Conservation (phyloP, 30 jellyfish, hydroid and myxozoan genomes). For the Turritopsis rubra region DNA sequence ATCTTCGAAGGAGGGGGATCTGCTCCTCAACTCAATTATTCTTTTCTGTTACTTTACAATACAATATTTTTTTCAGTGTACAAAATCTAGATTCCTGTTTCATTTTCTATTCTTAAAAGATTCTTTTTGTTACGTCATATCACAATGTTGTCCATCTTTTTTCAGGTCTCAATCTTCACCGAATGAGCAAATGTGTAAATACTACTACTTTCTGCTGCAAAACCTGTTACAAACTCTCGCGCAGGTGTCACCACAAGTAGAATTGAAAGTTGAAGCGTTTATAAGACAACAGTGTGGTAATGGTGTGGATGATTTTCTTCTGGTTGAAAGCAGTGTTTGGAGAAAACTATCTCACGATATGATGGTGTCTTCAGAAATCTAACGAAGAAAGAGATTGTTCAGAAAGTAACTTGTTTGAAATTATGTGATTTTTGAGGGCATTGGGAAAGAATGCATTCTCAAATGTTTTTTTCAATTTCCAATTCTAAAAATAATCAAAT, state of each 20-base stretch:
- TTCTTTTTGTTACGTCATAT: too few species aligned
- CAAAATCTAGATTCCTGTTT: too few species aligned
- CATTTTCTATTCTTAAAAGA: background rate
- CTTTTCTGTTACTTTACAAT: too few species aligned
- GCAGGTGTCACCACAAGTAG: background rate
- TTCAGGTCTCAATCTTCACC: slow-evolving; percentile 1
- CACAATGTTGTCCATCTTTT: background rate
- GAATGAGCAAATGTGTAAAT: slow-evolving; percentile 22
- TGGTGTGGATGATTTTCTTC: background rate
- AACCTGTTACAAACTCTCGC: slow-evolving; percentile 22
- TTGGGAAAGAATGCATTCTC: too few species aligned
- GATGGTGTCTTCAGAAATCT: slow-evolving; percentile 18
- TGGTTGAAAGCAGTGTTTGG: slow-evolving; percentile 12
- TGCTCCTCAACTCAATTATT: too few species aligned
- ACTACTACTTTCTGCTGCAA: slow-evolving; percentile 19
- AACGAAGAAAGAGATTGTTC: background rate
- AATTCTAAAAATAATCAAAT: too few species aligned
- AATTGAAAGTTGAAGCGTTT: slow-evolving; percentile 7
- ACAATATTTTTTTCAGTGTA: too few species aligned
- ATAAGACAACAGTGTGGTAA: slow-evolving; percentile 9
- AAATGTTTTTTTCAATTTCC: too few species aligned
- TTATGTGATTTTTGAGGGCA: background rate
- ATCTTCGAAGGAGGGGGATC: too few species aligned
- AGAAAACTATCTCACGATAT: slow-evolving; percentile 11
- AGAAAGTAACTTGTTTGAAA: background rate